Base-by-base conservation (phyloP, 2,797 vertebrate genomes). In the Enoplosus armatus region DNA sequence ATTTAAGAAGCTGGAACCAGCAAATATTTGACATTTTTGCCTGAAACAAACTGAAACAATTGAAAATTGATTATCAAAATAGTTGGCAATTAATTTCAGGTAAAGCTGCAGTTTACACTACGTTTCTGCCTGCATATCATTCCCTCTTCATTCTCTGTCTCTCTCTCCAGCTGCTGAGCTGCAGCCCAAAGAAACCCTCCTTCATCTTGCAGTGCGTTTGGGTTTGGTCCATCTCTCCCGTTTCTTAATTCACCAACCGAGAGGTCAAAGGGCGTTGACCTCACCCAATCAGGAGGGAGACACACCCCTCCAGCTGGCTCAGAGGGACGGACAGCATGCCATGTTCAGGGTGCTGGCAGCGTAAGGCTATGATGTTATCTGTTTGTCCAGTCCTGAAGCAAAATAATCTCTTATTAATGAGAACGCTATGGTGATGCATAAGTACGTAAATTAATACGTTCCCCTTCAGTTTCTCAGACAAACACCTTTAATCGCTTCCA, bases 161-260 rank as follows among this genome's bases (percentile, higher is more conserved):
- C 31, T 79, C 33, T 79, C 55, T 70, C 14, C 31, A 92, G 91
- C 83, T 84, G 45, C 83, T 93, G 96, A 93, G 5, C 65, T 62
- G 64, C 87, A 89, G 9, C 85, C 82, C 64, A 95, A 87, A 85
- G 95, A 97, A 85, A 94, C 94, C 26, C 94, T 96, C 60, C 93
- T 97, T 8, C 96, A 97, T 51, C 81, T 97, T 31, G 91, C 95
- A 0, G 91, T 93, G 83, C 96, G 93, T 72, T 91, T 97, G 88
- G 95, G 95, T 80, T 92, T 97, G 73, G 64, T 90, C 76, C 95
- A 96, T 27, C 92, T 98, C 80, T 94, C 89, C 4, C 93, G 91
- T 53, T 96, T 97, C 90, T 90, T 98, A 29, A 85, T 95, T 83
- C 91, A 87, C 71, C 94, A 96, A 43, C 95, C 96, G 22, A 92